Evolutionary conservation across 2,888 invertebrate species (phyloP), one percentile per base, ranked within the genome.

Genomic region (Morpho achilles): DNA sequence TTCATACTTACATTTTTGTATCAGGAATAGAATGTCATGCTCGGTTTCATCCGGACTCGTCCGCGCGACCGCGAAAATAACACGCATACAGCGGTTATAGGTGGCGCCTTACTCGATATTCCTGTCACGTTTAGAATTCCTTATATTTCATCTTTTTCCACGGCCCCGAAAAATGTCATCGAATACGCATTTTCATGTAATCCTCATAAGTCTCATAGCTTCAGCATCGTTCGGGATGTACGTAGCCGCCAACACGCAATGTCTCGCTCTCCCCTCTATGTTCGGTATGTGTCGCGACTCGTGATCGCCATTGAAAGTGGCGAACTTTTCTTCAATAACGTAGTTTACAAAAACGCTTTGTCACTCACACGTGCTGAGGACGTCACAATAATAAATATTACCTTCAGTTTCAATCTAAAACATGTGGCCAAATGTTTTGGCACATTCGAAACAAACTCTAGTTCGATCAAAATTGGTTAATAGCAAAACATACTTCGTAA

Each of bases 141-240:
- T 87, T 89, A 90, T 89, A 87, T 89, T 88, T 89, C 89, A 87
- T 90, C 87, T 89, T 89, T 88, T 89, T 86, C 83, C 80, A 84
- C 84, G 82, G 82, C 76, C 83, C 81, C 86, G 82, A 87, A 89
- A 89, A 90, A 90, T 89, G 90, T 87, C 90, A 90, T 90, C 89
- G 89, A 90, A 90, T 89, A 89, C 89, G 86, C 89, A 89, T 89
- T 89, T 90, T 85, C 84, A 79, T 83, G 85, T 90, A 90, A 90
- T 89, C 88, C 88, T 87, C 81, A 84, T 88, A 87, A 89, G 88
- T 87, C 87, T 83, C 82, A 79, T 82, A 82, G 86, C 84, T 81
- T 79, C 80, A 76, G 75, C 77, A 72, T 71, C 73, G 75, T 70
- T 74, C 75, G 75, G 76, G 79, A 74, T 73, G 76, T 71, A 71